Percentiles rank a stretch among this genome's conserved stretches.
Conservation (phyloP, 2,888 invertebrate species). For the Chironomus riparius region DNA sequence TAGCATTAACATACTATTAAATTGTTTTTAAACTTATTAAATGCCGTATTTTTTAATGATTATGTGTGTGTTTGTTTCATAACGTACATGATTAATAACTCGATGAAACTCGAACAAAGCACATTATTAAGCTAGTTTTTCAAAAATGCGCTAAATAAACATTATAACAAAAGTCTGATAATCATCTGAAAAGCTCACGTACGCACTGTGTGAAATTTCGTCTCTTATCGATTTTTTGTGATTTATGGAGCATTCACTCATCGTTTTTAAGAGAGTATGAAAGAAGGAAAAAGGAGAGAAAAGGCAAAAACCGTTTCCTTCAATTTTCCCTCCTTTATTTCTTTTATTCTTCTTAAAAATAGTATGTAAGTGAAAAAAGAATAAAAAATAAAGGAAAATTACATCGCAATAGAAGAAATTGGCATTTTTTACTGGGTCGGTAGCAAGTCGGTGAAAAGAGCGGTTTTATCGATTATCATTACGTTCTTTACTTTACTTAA, state of each 20-base stretch:
- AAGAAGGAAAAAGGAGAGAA: background rate
- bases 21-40: too few relatives aligned
- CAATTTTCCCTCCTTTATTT: background rate
- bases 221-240: constrained; percentile 14
- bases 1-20: too few relatives aligned
- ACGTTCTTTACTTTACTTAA: background rate
- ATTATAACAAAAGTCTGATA: constrained; percentile 7
- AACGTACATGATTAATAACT: too few relatives aligned
- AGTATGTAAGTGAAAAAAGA: background rate
- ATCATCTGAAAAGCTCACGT: constrained; percentile 18
- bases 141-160: too few relatives aligned
- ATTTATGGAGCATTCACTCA: constrained; percentile 25
- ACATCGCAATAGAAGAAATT: background rate
- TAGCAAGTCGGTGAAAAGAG: too few relatives aligned
- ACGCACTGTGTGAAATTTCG: constrained; percentile 8
- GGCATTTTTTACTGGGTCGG: background rate
- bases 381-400: background rate
- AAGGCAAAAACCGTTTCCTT: background rate
- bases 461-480: background rate
- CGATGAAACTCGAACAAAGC: too few relatives aligned
- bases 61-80: too few relatives aligned
- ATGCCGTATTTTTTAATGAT: too few relatives aligned
- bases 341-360: background rate
- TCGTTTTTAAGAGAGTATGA: background rate
- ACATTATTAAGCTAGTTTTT: too few relatives aligned